Base-by-base conservation (phyloP, 2,888 invertebrate genomes). In the Microplitis manilae region DNA sequence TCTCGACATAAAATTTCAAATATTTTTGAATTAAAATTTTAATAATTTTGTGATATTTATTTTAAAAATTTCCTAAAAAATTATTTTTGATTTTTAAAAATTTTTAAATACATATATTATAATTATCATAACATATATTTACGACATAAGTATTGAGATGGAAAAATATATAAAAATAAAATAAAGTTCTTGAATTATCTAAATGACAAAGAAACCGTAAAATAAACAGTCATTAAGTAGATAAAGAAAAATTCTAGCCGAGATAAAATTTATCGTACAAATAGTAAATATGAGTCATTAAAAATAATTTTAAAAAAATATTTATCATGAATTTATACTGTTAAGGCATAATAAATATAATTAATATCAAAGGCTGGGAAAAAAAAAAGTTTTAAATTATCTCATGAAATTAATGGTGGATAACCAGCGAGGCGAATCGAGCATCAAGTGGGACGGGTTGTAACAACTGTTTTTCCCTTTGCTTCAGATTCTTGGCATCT, bases 401-500 rank as follows among this genome's bases (percentile, higher is more conserved):
- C 20, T 65, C 15, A 61, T n/a, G 15, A 70, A 50, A 17, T 73
- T 13, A 30, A 64, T 60, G 75, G 80, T 83, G 83, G 81, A 83
- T 82, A 83, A 84, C 83, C 87, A 87, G 77, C 85, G 80, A 81
- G 85, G 79, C 85, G 81, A 80, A 82, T 82, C 83, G 82, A 81
- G 76, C 79, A 81, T 81, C 86, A 83, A 86, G 84, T 84, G 85
- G 84, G 85, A 85, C 85, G 83, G 74, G 68, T 73, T 78, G 78
- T 78, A 74, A 80, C 80, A 81, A 82, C 67, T 73, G 73, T 73
- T 73, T 59, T 50, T 64, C 20, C 72, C 64, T 72, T 30, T 50
- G 13, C 50, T 50, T 8, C 13, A 13, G 76, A 79, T 75, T 78
- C 81, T 80, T 81, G 79, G 64, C 75, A 73, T 38, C 72, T 50